phyloP scores from a whole-genome alignment of 2,113 vertebrate genomes.

The Rhinolophus ferrumequinum region DNA sequence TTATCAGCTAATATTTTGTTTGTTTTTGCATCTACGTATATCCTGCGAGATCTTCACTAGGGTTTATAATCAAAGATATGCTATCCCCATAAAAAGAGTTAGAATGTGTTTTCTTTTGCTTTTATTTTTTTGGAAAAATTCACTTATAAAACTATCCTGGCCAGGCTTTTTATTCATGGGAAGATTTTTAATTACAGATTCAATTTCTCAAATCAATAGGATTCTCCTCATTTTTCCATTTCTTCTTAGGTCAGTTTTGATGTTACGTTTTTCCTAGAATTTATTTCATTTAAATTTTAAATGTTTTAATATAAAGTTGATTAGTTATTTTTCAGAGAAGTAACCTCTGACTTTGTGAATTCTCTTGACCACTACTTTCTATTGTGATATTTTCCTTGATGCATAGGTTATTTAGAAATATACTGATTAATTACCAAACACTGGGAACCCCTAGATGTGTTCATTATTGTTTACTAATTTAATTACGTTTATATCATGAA shows the following conservation, averaged over 20 bases:
- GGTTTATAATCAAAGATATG: not conserved
- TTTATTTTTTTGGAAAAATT: not conserved
- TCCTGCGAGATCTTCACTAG: not conserved
- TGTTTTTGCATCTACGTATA: not conserved
- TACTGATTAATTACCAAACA: not conserved
- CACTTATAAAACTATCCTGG: not conserved
- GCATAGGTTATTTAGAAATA: not conserved
- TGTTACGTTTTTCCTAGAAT: not conserved
- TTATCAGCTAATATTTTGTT: not conserved
- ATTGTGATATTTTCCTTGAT: not conserved
- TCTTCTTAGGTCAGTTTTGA: constrained; percentile 27
- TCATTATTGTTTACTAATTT: not conserved
- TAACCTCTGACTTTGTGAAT: not conserved
- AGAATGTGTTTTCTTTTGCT: not conserved
- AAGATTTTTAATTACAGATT: constrained; percentile 2
- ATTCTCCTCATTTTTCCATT: constrained; percentile 2
- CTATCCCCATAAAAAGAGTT: constrained; percentile 2
- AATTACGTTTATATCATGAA: not conserved
- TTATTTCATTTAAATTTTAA: not conserved
- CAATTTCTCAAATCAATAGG: not conserved
- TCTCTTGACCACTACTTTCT: constrained; percentile 2
- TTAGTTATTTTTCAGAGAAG: not conserved
- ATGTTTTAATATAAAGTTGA: not conserved
- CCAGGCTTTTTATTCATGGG: not conserved
- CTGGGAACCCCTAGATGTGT: not conserved